A percentile compares a stretch with the other conserved stretches of the same genome.
Conservation (phyloP, 2,888 invertebrate species). For the Bellardia bayeri region DNA sequence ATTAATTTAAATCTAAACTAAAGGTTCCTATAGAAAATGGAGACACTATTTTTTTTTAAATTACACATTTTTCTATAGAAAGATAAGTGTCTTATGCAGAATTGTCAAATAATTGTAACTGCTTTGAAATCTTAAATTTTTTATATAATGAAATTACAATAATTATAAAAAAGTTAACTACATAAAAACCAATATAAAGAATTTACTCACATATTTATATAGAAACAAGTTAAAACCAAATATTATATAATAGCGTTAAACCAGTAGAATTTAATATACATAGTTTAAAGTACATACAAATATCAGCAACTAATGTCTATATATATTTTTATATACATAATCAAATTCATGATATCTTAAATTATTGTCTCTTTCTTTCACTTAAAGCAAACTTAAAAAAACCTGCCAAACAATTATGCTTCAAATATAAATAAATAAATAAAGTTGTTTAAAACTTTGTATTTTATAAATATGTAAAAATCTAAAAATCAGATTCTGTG, state of each 20-base stretch:
- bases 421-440: too few species aligned
- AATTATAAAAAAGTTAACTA: constrained; percentile 39
- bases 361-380: constrained; percentile 3
- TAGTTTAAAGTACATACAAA: constrained; percentile 30
- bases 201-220: constrained; percentile 48
- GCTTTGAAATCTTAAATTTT: too few species aligned
- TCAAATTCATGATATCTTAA: constrained; percentile 31
- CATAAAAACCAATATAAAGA: constrained; percentile 14
- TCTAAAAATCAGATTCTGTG: too few species aligned
- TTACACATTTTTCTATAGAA: too few species aligned
- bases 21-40: too few species aligned
- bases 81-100: too few species aligned
- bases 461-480: too few species aligned
- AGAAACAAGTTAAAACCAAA: constrained; percentile 24
- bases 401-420: constrained; percentile 9
- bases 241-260: constrained; percentile 33
- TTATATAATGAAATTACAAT: constrained; percentile 5
- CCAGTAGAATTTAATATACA: constrained; percentile 32
- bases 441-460: too few species aligned
- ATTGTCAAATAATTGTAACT: too few species aligned
- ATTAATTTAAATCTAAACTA: too few species aligned
- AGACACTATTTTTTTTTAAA: too few species aligned
- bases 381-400: constrained; percentile 7
- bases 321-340: constrained; percentile 61
- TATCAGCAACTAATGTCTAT: constrained; percentile 28